Percentiles rank a stretch among this genome's conserved stretches.
phyloP scores from a whole-genome alignment of 2,888 invertebrate genomes.

The Oligia fasciuncula region DNA sequence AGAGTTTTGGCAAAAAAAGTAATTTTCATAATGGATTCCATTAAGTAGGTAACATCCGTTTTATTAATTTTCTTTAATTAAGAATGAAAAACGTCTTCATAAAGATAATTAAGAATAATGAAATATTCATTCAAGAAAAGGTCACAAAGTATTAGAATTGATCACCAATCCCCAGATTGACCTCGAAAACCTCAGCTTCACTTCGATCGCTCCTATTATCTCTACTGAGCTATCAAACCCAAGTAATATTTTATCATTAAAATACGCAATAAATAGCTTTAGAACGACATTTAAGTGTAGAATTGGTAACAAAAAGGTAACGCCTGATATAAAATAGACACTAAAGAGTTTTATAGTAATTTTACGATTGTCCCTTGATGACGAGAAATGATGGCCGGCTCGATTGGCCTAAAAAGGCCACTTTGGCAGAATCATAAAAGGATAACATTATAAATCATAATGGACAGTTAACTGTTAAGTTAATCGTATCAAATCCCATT shows the following conservation, averaged over 20 bases:
- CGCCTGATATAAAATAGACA: slow-evolving; percentile 52
- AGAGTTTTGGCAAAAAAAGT: slow-evolving; percentile 8
- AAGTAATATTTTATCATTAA: slow-evolving; percentile 51
- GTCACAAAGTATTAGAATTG: neutral
- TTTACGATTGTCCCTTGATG: slow-evolving; percentile 60
- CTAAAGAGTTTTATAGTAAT: slow-evolving; percentile 50
- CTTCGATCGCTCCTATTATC: slow-evolving; percentile 10
- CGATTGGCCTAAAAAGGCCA: neutral
- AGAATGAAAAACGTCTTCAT: slow-evolving; percentile 9
- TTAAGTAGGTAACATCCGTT: slow-evolving; percentile 13
- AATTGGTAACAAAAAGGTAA: slow-evolving; percentile 64
- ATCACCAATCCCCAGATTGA: neutral
- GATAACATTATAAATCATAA: no score
- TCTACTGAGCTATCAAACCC: slow-evolving; percentile 43
- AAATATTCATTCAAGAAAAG: neutral
- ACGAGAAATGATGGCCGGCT: slow-evolving; percentile 37
- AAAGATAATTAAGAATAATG: slow-evolving; percentile 1
- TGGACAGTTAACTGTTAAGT: no score
- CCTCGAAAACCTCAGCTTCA: neutral
- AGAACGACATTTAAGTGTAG: slow-evolving; percentile 57
- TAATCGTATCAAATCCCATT: no score
- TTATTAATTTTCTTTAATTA: slow-evolving; percentile 20
- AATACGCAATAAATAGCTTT: slow-evolving; percentile 57
- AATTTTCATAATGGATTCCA: slow-evolving; percentile 36
- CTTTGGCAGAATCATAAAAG: no score